Conservation (phyloP, 2,797 vertebrate species). For the Betta splendens region DNA sequence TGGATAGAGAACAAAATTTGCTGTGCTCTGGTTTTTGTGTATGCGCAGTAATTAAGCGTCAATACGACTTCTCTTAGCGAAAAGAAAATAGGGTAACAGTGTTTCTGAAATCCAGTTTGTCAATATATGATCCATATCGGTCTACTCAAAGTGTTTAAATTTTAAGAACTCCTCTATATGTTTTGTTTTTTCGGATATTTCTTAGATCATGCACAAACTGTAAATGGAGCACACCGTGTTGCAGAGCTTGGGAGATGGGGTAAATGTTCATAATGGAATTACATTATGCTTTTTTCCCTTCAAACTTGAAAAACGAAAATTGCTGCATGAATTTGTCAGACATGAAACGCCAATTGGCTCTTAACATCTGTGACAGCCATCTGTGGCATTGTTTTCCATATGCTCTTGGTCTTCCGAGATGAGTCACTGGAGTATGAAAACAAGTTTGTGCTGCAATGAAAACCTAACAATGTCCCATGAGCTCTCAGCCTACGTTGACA, state of each 20-base stretch:
- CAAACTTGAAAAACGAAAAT: slow-evolving; percentile 35
- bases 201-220: background rate
- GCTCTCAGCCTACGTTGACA: slow-evolving; percentile 50
- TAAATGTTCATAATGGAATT: slow-evolving; percentile 56
- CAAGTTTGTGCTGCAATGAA: slow-evolving; percentile 42
- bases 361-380: slow-evolving; percentile 46
- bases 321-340: slow-evolving; percentile 43
- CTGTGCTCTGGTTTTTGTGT: no score
- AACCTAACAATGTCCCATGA: slow-evolving; percentile 57
- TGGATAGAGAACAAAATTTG: no score
- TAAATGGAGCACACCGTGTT: slow-evolving; percentile 35
- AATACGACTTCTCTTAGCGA: no score
- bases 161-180: background rate
- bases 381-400: slow-evolving; percentile 54
- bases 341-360: slow-evolving; percentile 42
- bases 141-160: background rate
- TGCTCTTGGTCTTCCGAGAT: slow-evolving; percentile 42
- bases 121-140: background rate
- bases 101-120: slow-evolving; percentile 17
- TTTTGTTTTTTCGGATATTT: slow-evolving; percentile 1
- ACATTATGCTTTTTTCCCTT: slow-evolving; percentile 16
- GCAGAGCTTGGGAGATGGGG: slow-evolving; percentile 29
- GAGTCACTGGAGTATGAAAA: slow-evolving; percentile 22
- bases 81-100: background rate
- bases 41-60: no score